Conservation (phyloP, 2,113 vertebrate species). For the Plecotus auritus region DNA sequence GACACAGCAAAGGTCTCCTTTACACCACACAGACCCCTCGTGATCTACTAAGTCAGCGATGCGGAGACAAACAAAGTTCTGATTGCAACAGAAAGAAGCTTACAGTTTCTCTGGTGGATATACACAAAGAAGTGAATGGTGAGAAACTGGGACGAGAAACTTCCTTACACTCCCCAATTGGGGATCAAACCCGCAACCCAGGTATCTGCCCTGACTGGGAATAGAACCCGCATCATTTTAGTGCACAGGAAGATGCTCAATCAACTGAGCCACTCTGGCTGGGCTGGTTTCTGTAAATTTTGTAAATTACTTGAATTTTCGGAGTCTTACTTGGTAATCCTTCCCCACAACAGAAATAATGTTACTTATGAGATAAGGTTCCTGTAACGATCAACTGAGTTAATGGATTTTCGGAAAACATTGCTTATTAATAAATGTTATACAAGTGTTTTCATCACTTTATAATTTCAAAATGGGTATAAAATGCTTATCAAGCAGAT, state of each 20-base stretch:
- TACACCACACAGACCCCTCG: background rate
- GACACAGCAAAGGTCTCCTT: background rate
- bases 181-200: background rate
- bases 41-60: background rate
- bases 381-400: background rate
- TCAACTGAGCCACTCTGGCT: background rate
- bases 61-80: background rate
- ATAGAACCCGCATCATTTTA: background rate
- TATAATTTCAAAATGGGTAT: slow-evolving; percentile 2
- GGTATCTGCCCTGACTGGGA: background rate
- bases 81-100: background rate
- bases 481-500: background rate
- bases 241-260: background rate
- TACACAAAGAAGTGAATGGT: background rate
- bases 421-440: background rate
- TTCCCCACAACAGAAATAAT: background rate
- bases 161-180: background rate
- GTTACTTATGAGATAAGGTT: background rate
- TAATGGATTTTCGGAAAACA: background rate
- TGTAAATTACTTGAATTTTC: background rate
- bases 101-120: background rate
- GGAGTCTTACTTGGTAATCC: background rate
- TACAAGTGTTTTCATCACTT: background rate
- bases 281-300: background rate
- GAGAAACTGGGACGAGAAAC: background rate